Evolutionary conservation across 2,797 vertebrate species (phyloP), one percentile per base, ranked within the genome.

Genomic region (Philypnodon macrostomus): DNA sequence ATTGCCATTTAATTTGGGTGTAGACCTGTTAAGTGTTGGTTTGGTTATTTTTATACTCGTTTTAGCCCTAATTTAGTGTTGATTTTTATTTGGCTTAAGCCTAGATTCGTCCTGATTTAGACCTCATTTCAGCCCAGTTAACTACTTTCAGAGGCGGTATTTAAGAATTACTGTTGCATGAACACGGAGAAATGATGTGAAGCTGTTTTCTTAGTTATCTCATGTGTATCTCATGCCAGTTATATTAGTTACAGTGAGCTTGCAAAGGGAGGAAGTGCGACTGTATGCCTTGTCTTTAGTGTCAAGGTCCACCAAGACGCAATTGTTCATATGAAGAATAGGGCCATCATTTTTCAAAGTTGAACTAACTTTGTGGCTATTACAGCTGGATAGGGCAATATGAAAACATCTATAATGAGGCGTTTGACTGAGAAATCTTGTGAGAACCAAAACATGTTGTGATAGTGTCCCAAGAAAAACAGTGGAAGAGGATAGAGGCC

Each of bases 151-250:
- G 15, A 36, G 32, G 2, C 4, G 15, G 6, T 18, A 19, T 12
- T 21, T 8, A 9, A 15, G 21, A 7, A n/a, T 7, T 8, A 21
- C 37, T 41, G 23, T 58, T 41, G 49, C 18, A 6, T 59, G 56
- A 58, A 47, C 15, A 12, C 39, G 16, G 19, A 57, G 44, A 33
- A 32, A 16, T 33, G 61, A 62, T 38, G 24, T 21, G 35, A 55
- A 39, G 52, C 38, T 70, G 71, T 77, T 75, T 75, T 57, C 56
- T 45, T 52, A 63, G 62, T 60, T 59, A 53, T 59, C 59, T 76
- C 42, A 47, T 48, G 73, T 44, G 58, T 47, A 49, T 48, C 47
- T 42, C 5, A 19, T n/a, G n/a, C n/a, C 32, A n/a, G 10, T 67
- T 72, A 74, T 63, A 70, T 58, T 40, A 30, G 48, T 67, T 44